Evolutionary conservation across 2,113 vertebrate species (phyloP).

Genomic region (Anoura caudifer): DNA sequence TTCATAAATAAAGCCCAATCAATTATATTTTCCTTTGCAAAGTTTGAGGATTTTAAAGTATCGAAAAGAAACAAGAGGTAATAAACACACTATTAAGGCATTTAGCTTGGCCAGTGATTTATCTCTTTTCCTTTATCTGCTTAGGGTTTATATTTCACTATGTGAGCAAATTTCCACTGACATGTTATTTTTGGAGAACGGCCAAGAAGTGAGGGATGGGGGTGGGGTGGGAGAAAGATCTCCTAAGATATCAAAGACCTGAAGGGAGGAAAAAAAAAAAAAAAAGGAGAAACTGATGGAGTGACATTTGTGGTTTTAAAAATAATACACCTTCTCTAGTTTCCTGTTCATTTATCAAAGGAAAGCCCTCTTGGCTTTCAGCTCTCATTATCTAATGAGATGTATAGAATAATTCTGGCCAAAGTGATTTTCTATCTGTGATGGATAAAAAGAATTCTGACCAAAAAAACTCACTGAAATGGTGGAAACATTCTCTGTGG

Average conservation of each 20-base stretch:
- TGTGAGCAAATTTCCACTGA: slow-evolving; percentile 63
- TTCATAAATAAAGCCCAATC: not conserved
- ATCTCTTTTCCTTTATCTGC: slow-evolving; percentile 51
- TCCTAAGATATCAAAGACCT: slow-evolving; percentile 57
- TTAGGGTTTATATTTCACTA: slow-evolving; percentile 69
- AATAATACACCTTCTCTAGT: slow-evolving; percentile 44
- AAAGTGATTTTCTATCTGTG: not conserved
- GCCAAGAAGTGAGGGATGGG: slow-evolving; percentile 5
- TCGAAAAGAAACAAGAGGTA: slow-evolving; percentile 54
- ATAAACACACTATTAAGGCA: slow-evolving; percentile 41
- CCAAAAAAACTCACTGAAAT: not conserved
- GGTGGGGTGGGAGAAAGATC: slow-evolving; percentile 22
- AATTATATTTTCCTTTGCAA: slow-evolving; percentile 36
- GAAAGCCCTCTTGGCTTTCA: slow-evolving; percentile 11
- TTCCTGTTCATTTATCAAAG: slow-evolving; percentile 35
- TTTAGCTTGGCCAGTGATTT: slow-evolving; percentile 58
- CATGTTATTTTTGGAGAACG: slow-evolving; percentile 59
- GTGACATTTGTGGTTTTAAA: slow-evolving; percentile 36
- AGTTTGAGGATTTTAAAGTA: slow-evolving; percentile 54
- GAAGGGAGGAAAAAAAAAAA: not conserved
- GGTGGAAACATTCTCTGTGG: not conserved
- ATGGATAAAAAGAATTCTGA: not conserved
- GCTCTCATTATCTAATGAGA: not conserved
- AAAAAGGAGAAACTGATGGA: not conserved
- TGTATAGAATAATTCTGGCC: not conserved